Conservation (phyloP, 1,140 invertebrate species). For the Drosophila pallidifrons region DNA sequence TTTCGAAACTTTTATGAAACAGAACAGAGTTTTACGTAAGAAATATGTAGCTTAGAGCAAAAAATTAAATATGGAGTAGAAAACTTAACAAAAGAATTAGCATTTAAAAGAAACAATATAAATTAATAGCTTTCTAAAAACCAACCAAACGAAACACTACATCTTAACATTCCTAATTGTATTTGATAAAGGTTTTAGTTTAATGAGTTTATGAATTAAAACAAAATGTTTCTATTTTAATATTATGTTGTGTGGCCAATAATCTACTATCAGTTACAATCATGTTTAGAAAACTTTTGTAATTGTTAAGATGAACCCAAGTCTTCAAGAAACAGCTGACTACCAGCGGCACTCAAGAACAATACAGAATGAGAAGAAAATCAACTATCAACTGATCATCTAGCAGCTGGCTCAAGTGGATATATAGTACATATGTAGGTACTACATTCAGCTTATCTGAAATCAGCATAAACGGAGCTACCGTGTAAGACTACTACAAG, state of each 20-base stretch:
- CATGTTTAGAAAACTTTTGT: not conserved
- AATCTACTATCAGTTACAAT: not conserved
- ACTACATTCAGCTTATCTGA: slow-evolving; percentile 43
- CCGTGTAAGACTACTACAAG: slow-evolving; percentile 44
- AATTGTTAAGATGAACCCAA: not conserved
- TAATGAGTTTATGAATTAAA: too few relatives aligned
- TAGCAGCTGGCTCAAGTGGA: slow-evolving; percentile 56
- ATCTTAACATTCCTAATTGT: too few relatives aligned
- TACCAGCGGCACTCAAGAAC: not conserved
- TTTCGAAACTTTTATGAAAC: not conserved
- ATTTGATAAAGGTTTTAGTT: too few relatives aligned
- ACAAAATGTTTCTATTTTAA: too few relatives aligned
- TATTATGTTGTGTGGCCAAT: not conserved
- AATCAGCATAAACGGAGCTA: slow-evolving; percentile 52
- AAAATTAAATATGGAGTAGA: not conserved
- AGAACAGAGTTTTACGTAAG: not conserved
- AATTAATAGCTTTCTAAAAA: too few relatives aligned
- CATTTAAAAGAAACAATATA: not conserved
- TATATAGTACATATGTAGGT: not conserved
- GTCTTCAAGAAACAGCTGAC: not conserved
- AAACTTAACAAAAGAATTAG: too few relatives aligned
- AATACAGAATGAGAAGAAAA: slow-evolving; percentile 6
- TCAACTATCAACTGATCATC: slow-evolving; percentile 18
- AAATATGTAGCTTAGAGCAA: not conserved
- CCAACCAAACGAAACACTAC: too few relatives aligned